phyloP scores from a whole-genome alignment of 2,113 vertebrate species.

The Casuarius casuarius region DNA sequence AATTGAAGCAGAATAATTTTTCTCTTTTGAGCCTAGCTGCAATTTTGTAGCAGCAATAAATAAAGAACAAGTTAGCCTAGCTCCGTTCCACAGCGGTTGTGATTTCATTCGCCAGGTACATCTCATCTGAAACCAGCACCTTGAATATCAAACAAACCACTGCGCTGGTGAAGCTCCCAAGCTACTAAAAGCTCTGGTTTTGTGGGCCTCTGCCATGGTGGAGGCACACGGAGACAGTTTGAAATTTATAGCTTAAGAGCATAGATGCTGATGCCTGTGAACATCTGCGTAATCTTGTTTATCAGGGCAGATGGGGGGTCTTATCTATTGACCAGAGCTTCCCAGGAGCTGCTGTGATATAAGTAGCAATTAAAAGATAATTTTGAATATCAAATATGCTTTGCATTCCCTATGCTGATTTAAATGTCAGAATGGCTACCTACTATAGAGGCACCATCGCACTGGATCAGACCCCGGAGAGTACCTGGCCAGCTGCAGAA shows the following conservation, averaged over 20 bases:
- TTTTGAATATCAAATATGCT: not conserved
- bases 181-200: not conserved
- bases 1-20: not conserved
- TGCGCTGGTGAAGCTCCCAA: too few species aligned
- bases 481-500: rapidly evolving
- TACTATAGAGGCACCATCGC: too few species aligned
- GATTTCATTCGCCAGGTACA: not conserved
- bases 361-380: not conserved
- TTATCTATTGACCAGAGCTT: not conserved
- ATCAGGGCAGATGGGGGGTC: too few species aligned
- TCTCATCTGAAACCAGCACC: not conserved
- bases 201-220: not conserved
- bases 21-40: not conserved
- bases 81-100: rapidly evolving
- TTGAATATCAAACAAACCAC: not conserved
- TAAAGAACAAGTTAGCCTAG: not conserved
- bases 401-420: not conserved
- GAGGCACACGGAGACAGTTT: not conserved
- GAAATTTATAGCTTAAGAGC: not conserved
- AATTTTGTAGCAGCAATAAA: not conserved
- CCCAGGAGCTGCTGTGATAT: not conserved
- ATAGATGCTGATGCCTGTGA: too few species aligned
- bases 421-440: too few species aligned
- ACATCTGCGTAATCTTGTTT: not conserved
- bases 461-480: too few species aligned